Percentiles rank a stretch among this genome's conserved stretches.
phyloP scores from a whole-genome alignment of 2,888 invertebrate species.

The Spilarctia lutea region DNA sequence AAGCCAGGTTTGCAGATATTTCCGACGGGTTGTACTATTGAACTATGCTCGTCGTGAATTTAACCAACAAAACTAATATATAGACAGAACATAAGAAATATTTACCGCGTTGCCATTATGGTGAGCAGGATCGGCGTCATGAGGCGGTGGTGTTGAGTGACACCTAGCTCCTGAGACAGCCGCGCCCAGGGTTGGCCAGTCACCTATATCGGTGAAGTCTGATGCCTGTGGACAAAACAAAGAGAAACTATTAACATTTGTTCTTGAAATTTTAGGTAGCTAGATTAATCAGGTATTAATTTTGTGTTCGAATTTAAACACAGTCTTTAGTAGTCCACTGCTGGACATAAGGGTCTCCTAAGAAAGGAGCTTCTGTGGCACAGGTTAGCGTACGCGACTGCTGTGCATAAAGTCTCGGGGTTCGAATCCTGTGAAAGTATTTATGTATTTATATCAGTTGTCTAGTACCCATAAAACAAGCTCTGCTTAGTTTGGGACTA shows the following conservation, averaged over 20 bases:
- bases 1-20: no score
- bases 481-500: no score
- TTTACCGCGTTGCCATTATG: slow-evolving; percentile 81
- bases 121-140: slow-evolving; percentile 74
- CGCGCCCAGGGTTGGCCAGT: slow-evolving; percentile 95
- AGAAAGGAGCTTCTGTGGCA: no score
- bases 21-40: no score
- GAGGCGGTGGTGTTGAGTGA: slow-evolving; percentile 79
- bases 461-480: no score
- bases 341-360: no score
- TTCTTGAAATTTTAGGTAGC: not conserved
- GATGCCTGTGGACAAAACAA: slow-evolving; percentile 88
- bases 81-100: slow-evolving; percentile 1
- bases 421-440: no score
- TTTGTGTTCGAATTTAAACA: no score
- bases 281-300: not conserved
- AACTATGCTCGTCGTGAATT: not conserved
- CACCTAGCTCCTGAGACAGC: slow-evolving; percentile 75
- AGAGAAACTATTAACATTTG: not conserved
- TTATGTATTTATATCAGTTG: no score
- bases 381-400: no score
- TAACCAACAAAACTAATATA: not conserved
- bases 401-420: no score
- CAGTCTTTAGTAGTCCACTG: no score
- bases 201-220: slow-evolving; percentile 95